A percentile compares a stretch with the other conserved stretches of the same genome.
Evolutionary conservation across 2,113 vertebrate genomes (phyloP).

Genomic region (Dicaeum eximium): DNA sequence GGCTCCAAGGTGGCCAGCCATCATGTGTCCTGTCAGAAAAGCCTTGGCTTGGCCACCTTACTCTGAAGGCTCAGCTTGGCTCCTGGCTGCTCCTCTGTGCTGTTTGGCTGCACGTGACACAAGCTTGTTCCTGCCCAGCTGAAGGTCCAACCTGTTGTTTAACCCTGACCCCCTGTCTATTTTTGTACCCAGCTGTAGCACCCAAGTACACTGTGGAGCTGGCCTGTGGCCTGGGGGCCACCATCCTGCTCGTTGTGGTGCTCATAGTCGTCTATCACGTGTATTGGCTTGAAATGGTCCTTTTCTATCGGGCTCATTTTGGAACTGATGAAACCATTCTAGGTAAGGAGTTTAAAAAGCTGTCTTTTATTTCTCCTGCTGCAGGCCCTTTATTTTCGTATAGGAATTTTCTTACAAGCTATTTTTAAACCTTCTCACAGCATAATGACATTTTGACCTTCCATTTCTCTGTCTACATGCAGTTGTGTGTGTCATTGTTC

Average conservation of each 20-base stretch:
- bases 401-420: background rate
- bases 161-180: background rate
- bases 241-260: slow-evolving; percentile 80
- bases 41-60: background rate
- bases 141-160: background rate
- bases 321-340: slow-evolving; percentile 89
- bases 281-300: slow-evolving; percentile 93
- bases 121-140: background rate
- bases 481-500: background rate
- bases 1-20: background rate
- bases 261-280: slow-evolving; percentile 87
- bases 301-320: slow-evolving; percentile 93
- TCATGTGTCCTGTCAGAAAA: background rate
- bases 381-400: background rate
- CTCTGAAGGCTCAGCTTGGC: background rate
- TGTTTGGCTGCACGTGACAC: background rate
- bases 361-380: background rate
- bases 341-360: slow-evolving; percentile 70
- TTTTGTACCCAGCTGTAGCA: slow-evolving; percentile 38
- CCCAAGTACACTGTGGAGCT: slow-evolving; percentile 83
- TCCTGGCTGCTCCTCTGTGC: background rate
- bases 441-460: background rate
- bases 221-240: slow-evolving; percentile 84
- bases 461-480: background rate
- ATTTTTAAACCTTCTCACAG: background rate